These are phyloP conservation scores for Tinamus guttatus DNA, from an alignment of 2,113 vertebrate species.

Conservation along the genomic window DNA sequence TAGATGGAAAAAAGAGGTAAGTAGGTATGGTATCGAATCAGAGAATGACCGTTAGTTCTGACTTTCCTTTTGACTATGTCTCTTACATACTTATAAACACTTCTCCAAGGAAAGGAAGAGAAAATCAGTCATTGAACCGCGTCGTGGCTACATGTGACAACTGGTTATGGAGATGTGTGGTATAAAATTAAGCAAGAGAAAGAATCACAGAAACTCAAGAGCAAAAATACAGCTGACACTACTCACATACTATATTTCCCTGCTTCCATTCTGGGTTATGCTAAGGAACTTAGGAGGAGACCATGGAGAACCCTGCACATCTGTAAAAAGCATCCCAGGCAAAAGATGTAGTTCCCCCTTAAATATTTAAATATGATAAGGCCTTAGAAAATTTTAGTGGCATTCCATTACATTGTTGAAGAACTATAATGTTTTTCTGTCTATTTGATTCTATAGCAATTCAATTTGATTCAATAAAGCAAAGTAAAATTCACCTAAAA, in stretches of 20 bases:
- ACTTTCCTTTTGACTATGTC: neutral
- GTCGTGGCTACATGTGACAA: no score
- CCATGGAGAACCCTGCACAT: neutral
- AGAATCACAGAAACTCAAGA: neutral
- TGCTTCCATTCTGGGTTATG: neutral
- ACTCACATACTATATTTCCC: neutral
- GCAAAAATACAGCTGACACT: no score
- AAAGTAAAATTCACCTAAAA: neutral
- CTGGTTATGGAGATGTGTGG: neutral
- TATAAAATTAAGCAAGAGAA: neutral
- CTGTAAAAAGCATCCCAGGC: neutral
- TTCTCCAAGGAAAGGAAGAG: neutral
- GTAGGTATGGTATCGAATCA: fast-evolving
- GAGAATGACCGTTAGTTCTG: neutral
- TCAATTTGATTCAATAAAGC: no score
- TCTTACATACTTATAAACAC: neutral
- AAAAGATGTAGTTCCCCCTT: neutral
- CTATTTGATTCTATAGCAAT: neutral
- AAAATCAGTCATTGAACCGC: neutral
- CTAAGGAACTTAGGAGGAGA: neutral
- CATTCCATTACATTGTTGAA: neutral
- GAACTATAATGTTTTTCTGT: neutral
- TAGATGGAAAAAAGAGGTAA: neutral
- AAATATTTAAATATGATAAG: neutral
- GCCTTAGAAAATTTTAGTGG: neutral